Conservation (phyloP, 2,797 vertebrate species). For the Mus caroli region DNA sequence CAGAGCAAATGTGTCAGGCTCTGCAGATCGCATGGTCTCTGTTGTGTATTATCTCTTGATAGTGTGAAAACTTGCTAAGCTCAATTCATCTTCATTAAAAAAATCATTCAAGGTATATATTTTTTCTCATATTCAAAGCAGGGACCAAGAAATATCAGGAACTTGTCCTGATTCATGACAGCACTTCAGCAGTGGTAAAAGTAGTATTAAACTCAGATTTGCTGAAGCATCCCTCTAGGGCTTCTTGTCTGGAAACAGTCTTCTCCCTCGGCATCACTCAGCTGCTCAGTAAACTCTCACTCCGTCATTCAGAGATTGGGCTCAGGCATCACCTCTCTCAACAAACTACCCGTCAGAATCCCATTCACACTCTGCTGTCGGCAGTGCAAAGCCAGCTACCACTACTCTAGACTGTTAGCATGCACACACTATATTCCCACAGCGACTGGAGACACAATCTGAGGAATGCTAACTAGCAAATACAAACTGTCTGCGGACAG, state of each 20-base stretch:
- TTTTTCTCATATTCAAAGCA: slow-evolving; percentile 16
- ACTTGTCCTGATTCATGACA: not conserved
- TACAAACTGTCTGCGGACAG: not conserved
- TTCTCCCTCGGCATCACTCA: not conserved
- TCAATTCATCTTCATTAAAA: not conserved
- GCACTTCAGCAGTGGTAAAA: not conserved
- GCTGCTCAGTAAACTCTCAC: not conserved
- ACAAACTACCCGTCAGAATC: not conserved
- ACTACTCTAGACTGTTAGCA: not conserved
- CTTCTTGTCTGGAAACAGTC: not conserved
- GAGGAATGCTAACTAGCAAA: not conserved
- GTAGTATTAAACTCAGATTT: not conserved
- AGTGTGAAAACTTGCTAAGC: slow-evolving; percentile 18
- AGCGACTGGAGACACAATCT: slow-evolving; percentile 4
- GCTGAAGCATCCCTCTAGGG: no score
- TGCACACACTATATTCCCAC: not conserved
- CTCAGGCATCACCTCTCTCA: not conserved
- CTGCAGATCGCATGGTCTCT: not conserved
- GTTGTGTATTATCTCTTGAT: not conserved
- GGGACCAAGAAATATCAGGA: not conserved
- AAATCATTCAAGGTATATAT: not conserved
- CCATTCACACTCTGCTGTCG: not conserved
- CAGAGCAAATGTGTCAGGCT: slow-evolving; percentile 8
- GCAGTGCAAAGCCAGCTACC: not conserved
- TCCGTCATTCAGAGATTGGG: not conserved